A percentile compares a stretch with the other conserved stretches of the same genome.
Evolutionary conservation across 2,888 invertebrate species (phyloP).

Genomic region (Homarus gammarus): DNA sequence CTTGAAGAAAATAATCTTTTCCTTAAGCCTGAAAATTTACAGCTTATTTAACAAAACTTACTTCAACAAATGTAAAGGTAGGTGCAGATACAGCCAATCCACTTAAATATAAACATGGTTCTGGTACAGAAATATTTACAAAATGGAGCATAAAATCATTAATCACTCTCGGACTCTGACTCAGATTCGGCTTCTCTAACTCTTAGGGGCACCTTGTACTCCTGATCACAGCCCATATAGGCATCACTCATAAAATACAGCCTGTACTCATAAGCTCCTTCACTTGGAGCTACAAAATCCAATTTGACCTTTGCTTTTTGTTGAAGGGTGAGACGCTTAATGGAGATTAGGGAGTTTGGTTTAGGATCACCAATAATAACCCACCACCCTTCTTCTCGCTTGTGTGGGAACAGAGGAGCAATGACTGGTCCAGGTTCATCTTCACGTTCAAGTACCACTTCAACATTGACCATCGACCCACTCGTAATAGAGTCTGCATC

Average conservation of each 20-base stretch:
- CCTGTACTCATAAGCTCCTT: constrained; percentile 85
- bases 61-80: too few relatives aligned
- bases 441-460: constrained; percentile 93
- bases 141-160: too few relatives aligned
- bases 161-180: constrained; percentile 77
- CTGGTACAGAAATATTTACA: too few relatives aligned
- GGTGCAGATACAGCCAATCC: too few relatives aligned
- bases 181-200: constrained; percentile 84
- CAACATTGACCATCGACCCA: constrained; percentile 92
- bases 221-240: constrained; percentile 99
- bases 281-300: constrained; percentile 95
- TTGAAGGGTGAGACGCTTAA: constrained; percentile 96
- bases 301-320: constrained; percentile 92
- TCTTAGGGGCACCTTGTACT: constrained; percentile 94
- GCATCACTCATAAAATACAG: constrained; percentile 99
- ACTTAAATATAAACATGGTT: too few relatives aligned
- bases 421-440: constrained; percentile 99
- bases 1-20: too few relatives aligned
- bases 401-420: constrained; percentile 98
- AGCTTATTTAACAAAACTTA: too few relatives aligned
- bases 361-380: constrained; percentile 98
- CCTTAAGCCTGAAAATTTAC: too few relatives aligned
- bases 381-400: constrained; percentile 96
- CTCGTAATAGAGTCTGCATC: constrained; percentile 88
- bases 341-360: constrained; percentile 95